phyloP scores from a whole-genome alignment of 1,140 invertebrate genomes.

The Drosophila rufa region DNA sequence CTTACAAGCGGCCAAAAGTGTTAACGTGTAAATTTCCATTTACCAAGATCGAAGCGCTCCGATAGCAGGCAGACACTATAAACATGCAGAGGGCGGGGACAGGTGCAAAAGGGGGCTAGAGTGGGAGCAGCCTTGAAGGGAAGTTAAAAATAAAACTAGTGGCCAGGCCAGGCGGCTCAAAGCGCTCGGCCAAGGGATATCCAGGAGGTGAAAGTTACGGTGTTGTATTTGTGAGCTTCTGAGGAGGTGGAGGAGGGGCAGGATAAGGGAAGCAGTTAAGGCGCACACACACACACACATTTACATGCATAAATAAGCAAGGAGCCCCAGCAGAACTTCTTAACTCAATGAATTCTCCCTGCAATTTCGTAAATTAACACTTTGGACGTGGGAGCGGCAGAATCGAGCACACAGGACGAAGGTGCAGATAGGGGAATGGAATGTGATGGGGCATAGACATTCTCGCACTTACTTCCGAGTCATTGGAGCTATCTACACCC shows the following conservation, averaged over 20 bases:
- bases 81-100: conserved; percentile 58
- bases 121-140: conserved; percentile 18
- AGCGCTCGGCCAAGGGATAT: conserved; percentile 57
- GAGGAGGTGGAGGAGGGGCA: not conserved
- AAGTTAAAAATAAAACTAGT: conserved; percentile 69
- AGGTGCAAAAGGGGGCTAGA: not conserved
- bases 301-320: conserved; percentile 78
- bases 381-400: conserved; percentile 36
- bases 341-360: conserved; percentile 80
- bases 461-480: conserved; percentile 78
- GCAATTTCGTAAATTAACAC: conserved; percentile 83
- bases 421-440: not conserved
- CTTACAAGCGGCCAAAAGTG: conserved; percentile 83
- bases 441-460: conserved; percentile 39
- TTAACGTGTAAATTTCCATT: conserved; percentile 84
- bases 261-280: conserved; percentile 12
- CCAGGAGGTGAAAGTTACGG: conserved; percentile 51
- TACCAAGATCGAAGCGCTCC: conserved; percentile 78
- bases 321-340: conserved; percentile 55
- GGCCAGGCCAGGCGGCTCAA: conserved; percentile 34
- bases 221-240: conserved; percentile 31
- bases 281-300: conserved; percentile 55
- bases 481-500: conserved; percentile 54
- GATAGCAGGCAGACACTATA: conserved; percentile 75
- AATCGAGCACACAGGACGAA: conserved; percentile 30